Evolutionary conservation across 2,888 invertebrate species (phyloP).

Genomic region (Ornithoptera alexandrae): DNA sequence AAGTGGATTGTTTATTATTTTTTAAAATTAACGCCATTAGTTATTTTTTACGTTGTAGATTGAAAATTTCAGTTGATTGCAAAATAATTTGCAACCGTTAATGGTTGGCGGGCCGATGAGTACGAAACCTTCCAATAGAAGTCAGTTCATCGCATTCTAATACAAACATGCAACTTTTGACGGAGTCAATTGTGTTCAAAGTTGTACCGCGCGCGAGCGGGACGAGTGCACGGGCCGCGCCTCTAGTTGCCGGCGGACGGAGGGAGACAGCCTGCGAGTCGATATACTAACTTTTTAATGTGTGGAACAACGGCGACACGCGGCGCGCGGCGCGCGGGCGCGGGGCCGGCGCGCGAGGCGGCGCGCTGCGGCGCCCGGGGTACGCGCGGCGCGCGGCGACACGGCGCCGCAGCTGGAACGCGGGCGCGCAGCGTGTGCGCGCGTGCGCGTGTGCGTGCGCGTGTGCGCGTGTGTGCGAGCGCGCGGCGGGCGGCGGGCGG

Average conservation of each 20-base stretch:
- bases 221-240: constrained; percentile 4
- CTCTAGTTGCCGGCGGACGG: constrained; percentile 10
- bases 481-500: no score
- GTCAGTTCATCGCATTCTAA: constrained; percentile 20
- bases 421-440: neutral
- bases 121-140: constrained; percentile 9
- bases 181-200: constrained; percentile 28
- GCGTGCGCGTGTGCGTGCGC: constrained; percentile 19
- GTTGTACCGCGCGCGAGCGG: constrained; percentile 18
- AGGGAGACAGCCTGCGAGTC: constrained; percentile 21
- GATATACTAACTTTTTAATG: constrained; percentile 29
- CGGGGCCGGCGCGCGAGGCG: no score
- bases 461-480: constrained; percentile 7
- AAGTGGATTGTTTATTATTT: no score
- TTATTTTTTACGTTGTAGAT: neutral
- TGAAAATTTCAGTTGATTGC: neutral
- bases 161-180: constrained; percentile 28
- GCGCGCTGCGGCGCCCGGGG: no score
- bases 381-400: neutral
- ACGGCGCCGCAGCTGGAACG: constrained; percentile 19
- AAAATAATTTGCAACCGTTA: neutral
- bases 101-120: neutral
- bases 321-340: no score
- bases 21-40: no score
- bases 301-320: constrained; percentile 27